Conservation (phyloP, 2,113 vertebrate genomes). For the Hymenochirus boettgeri region DNA sequence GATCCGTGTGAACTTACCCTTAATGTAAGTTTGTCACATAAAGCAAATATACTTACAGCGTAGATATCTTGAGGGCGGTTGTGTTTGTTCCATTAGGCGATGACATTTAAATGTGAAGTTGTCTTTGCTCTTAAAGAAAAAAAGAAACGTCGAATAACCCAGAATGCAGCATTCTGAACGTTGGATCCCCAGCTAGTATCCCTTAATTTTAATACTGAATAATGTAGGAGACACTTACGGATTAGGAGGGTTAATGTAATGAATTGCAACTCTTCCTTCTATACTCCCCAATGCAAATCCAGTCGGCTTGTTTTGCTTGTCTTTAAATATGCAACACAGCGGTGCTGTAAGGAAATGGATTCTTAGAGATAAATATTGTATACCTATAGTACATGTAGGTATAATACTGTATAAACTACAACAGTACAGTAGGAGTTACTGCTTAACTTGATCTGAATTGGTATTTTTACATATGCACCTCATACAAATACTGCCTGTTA, state of each 20-base stretch:
- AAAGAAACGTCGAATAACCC: background rate
- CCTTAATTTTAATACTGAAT: too few relatives aligned
- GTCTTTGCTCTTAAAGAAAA: conserved; percentile 83
- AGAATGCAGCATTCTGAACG: conserved; percentile 14
- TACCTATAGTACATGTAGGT: too few relatives aligned
- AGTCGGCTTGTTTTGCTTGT: conserved; percentile 97
- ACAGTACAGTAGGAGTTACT: too few relatives aligned
- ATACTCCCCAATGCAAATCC: conserved; percentile 97
- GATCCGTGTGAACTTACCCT: too few relatives aligned
- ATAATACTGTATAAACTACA: too few relatives aligned
- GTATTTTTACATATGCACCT: too few relatives aligned
- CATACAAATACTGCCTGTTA: too few relatives aligned
- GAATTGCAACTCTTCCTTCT: conserved; percentile 95
- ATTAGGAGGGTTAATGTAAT: conserved; percentile 96
- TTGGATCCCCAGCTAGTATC: too few relatives aligned
- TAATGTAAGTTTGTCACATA: too few relatives aligned
- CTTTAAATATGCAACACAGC: conserved; percentile 99
- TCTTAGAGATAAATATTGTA: too few relatives aligned
- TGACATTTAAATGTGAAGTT: conserved; percentile 99
- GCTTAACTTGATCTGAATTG: too few relatives aligned
- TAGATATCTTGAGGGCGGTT: conserved; percentile 95
- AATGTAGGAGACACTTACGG: conserved; percentile 79
- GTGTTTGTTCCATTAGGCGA: conserved; percentile 96
- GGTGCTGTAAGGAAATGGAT: conserved; percentile 74
- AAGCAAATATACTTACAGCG: conserved; percentile 74